These are phyloP conservation scores for Stramonita haemastoma DNA, from an alignment of 2,888 invertebrate species.

Conservation along the genomic window DNA sequence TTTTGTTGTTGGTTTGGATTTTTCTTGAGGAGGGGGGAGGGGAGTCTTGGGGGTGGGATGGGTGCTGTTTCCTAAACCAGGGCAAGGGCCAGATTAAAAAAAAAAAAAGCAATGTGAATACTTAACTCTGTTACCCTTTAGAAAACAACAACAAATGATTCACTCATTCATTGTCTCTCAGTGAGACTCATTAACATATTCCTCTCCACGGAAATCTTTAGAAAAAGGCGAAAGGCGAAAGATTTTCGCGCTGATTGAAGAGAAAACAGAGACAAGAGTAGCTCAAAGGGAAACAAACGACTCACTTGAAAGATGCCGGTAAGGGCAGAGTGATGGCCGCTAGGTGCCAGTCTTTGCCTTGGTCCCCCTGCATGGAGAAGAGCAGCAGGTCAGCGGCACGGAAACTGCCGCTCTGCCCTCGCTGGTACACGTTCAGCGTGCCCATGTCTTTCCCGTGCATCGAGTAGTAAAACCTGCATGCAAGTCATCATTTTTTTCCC, in stretches of 20 bases:
- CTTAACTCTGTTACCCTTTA: neutral
- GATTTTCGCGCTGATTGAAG: too few species aligned
- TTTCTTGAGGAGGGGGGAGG: conserved; percentile 58
- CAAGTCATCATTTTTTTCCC: too few species aligned
- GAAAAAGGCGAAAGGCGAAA: too few species aligned
- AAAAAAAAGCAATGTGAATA: too few species aligned
- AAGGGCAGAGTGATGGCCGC: conserved; percentile 36
- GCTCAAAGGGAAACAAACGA: neutral
- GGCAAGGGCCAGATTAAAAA: too few species aligned
- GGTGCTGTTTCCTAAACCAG: neutral
- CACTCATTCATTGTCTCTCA: too few species aligned
- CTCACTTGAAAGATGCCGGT: neutral
- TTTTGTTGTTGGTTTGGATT: conserved; percentile 74
- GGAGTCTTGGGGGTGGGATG: neutral
- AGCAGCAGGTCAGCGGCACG: conserved; percentile 31
- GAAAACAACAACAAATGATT: too few species aligned
- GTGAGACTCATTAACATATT: too few species aligned
- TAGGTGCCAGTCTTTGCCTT: conserved; percentile 54
- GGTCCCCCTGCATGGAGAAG: conserved; percentile 50
- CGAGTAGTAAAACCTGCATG: conserved; percentile 56
- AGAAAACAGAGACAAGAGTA: too few species aligned
- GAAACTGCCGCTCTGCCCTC: neutral
- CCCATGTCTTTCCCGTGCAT: conserved; percentile 60
- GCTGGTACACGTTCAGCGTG: conserved; percentile 54
- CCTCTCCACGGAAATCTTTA: too few species aligned